Conservation (phyloP, 2,888 invertebrate genomes). For the Daptonema setosum region DNA sequence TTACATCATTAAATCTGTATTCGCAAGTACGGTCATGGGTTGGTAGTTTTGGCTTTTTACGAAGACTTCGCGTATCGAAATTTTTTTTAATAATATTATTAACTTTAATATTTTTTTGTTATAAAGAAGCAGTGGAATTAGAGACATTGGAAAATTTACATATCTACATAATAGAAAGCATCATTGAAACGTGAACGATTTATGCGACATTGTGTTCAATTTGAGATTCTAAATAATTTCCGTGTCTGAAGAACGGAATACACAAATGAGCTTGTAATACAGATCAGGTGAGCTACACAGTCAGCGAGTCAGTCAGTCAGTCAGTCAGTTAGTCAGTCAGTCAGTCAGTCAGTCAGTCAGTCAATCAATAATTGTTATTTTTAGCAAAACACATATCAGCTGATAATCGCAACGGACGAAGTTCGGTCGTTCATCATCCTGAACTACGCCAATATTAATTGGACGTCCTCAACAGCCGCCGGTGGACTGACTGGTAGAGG, state of each 20-base stretch:
- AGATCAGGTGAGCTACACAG: too few species aligned
- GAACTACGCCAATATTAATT: constrained; percentile 68
- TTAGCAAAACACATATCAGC: constrained; percentile 74
- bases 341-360: too few species aligned
- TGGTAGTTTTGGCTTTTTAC: background rate
- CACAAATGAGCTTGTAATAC: too few species aligned
- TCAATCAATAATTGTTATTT: too few species aligned
- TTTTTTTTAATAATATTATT: background rate
- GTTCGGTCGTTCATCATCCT: constrained; percentile 77
- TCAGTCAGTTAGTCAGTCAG: too few species aligned
- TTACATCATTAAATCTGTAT: constrained; percentile 8
- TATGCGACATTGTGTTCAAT: too few species aligned
- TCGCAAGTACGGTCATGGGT: constrained; percentile 8
- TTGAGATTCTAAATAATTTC: too few species aligned
- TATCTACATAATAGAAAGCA: too few species aligned
- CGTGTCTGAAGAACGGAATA: too few species aligned
- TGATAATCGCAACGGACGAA: constrained; percentile 75
- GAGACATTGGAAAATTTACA: too few species aligned
- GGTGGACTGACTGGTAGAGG: constrained; percentile 32
- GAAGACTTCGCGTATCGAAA: background rate
- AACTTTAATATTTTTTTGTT: background rate
- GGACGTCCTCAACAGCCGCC: constrained; percentile 74
- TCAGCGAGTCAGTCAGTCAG: too few species aligned
- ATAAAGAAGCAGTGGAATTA: background rate
- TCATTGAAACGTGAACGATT: too few species aligned